Conservation (phyloP, 2,797 vertebrate species). For the Xenopus petersii region DNA sequence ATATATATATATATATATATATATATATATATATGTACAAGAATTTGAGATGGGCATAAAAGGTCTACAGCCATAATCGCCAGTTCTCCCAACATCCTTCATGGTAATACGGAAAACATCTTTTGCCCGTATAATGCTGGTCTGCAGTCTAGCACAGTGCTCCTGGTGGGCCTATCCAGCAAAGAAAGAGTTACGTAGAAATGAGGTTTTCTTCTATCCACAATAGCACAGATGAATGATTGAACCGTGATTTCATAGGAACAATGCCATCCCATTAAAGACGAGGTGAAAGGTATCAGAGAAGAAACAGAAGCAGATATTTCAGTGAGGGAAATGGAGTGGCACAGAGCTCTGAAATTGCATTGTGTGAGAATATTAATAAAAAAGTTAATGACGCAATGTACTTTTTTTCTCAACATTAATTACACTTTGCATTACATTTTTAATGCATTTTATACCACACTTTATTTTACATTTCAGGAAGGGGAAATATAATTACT, state of each 20-base stretch:
- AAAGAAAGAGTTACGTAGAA: conserved; percentile 30
- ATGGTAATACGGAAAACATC: too few relatives aligned
- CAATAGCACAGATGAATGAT: conserved; percentile 57
- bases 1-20: too few relatives aligned
- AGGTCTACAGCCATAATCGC: too few relatives aligned
- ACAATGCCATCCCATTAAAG: conserved; percentile 63
- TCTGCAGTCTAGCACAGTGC: too few relatives aligned
- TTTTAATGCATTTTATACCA: conserved; percentile 67
- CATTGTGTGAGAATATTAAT: conserved; percentile 67
- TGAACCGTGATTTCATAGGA: conserved; percentile 61
- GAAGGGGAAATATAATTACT: conserved; percentile 66
- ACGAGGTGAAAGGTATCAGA: conserved; percentile 66
- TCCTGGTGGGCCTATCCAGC: neutral
- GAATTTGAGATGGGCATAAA: too few relatives aligned
- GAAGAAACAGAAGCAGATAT: conserved; percentile 65
- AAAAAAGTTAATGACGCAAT: conserved; percentile 70
- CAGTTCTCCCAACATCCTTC: too few relatives aligned
- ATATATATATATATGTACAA: too few relatives aligned
- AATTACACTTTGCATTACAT: conserved; percentile 68
- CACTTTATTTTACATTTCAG: conserved; percentile 67
- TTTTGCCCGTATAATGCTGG: too few relatives aligned
- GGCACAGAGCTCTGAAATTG: conserved; percentile 68
- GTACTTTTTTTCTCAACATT: conserved; percentile 68
- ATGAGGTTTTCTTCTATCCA: conserved; percentile 42
- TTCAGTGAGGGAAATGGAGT: conserved; percentile 68